Base-by-base conservation (phyloP, 2,113 vertebrate genomes). In the Seriola quinqueradiata region DNA sequence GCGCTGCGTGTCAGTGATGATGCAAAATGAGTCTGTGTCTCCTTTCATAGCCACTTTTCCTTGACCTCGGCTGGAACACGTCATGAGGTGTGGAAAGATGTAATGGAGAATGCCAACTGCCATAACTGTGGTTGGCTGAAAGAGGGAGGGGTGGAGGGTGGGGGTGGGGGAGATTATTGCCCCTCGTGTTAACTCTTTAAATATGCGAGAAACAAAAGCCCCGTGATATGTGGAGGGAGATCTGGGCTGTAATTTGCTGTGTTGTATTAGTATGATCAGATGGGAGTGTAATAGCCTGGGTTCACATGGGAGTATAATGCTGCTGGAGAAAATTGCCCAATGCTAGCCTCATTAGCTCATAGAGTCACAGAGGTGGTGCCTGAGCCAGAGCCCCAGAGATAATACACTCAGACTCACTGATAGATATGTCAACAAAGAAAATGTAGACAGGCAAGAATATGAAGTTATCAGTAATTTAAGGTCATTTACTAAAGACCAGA, bases 231-330 rank as follows among this genome's bases (percentile, higher is more conserved):
- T 40, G 28, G 40, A 46, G 32, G 19, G 54, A 50, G 14, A 38
- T 68, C 19, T 42, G 23, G 12, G 59, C 60, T 44, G 74, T 71
- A 75, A 83, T 89, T 78, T 67, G 55, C 52, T 75, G 54, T 68
- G 73, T 81, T 87, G 70, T 75, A 77, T 86, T 70, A 78, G 67
- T 52, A 69, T 32, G 65, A 83, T 87, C 76, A 71, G 81, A 84
- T 84, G 42, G 72, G 71, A 81, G 67, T 46, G 42, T 83, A 70
- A 88, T 72, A 74, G 67, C 11, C 65, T 12, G 23, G 80, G 64
- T 81, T 87, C 76, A 71, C 79, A 84, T 84, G 42, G 72, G 71
- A 81, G 67, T 40, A 48, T 88, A 79, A 82, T 88, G 79, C 54
- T 60, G 59, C 73, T 42, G 68, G 68, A 70, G 79, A 8, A 70